Evolutionary conservation across 1,140 invertebrate species (phyloP), one percentile per base, ranked within the genome.

Genomic region (Chelonus insularis): DNA sequence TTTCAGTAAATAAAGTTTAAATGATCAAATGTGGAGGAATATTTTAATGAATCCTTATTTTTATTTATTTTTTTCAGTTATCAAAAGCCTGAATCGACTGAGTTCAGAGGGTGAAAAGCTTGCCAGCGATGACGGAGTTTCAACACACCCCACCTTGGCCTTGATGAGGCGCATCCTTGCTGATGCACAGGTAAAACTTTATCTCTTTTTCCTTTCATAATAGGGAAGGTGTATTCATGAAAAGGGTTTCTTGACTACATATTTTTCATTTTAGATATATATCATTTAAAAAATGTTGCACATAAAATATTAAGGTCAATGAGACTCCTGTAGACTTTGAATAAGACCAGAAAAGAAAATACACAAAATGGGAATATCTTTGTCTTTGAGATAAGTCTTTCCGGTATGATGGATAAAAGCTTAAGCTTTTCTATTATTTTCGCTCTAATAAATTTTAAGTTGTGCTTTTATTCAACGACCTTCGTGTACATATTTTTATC

Each of bases 91-190:
- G 62, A 79, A 73, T 55, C 72, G 67, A 55, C 66, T 79, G 58
- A 78, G 75, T 70, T 76, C 79, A 67, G 74, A 79, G 66, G 78
- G 77, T 55, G 78, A 79, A 71, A 72, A 69, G 68, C 71, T 79
- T 71, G 72, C 71, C 48, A 71, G 77, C 59, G 72, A 80, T 69
- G 68, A 82, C 79, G 79, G 75, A 63, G 75, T 75, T 73, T 72
- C 75, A 76, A 71, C 73, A 70, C 70, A 81, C 73, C 74, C 79
- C 78, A 78, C 80, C 76, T 72, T 82, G 77, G 79, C 77, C 71
- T 81, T 81, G 74, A 82, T 81, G 78, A 77, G 77, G 66, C 78
- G 78, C 76, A 80, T 82, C 76, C 73, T 82, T 57, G 78, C 78
- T 73, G 80, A 82, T 80, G 80, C 79, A 70, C 79, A 82, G 77